These are phyloP conservation scores for Thera obeliscata DNA, from an alignment of 2,888 invertebrate species.

Conservation along the genomic window DNA sequence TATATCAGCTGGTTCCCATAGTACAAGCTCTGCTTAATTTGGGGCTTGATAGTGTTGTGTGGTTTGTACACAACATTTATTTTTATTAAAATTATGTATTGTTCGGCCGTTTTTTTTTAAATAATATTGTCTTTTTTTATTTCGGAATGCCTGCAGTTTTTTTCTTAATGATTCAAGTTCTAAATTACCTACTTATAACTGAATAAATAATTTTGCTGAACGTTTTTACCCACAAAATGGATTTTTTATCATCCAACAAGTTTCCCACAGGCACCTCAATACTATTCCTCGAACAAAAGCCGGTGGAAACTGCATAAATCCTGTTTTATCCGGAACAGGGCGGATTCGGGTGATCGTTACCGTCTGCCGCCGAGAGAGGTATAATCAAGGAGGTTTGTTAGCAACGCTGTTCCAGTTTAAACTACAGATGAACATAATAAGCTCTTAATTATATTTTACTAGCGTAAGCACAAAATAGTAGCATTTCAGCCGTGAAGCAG, in stretches of 20 bases:
- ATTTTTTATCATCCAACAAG: no score
- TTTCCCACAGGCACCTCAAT: background rate
- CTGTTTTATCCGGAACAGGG: conserved; percentile 54
- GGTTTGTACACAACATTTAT: no score
- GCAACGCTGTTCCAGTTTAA: conserved; percentile 12
- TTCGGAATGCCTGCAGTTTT: no score
- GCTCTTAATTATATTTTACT: background rate
- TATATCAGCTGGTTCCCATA: no score
- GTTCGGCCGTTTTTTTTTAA: no score
- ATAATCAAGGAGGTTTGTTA: conserved; percentile 31
- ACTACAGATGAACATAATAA: background rate
- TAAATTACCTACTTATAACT: no score
- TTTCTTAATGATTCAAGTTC: no score
- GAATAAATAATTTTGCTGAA: no score
- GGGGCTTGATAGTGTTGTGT: no score
- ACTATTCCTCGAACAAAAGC: conserved; percentile 41
- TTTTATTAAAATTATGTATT: conserved; percentile 19
- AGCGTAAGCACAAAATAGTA: background rate
- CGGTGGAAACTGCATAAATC: conserved; percentile 62
- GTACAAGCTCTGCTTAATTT: background rate
- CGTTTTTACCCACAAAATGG: no score
- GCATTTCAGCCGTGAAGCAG: no score
- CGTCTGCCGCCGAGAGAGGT: conserved; percentile 26
- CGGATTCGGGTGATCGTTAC: conserved; percentile 47
- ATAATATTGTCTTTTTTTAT: no score